phyloP scores from a whole-genome alignment of 92 coral and sea anemone species.

The Pocillopora meandrina region DNA sequence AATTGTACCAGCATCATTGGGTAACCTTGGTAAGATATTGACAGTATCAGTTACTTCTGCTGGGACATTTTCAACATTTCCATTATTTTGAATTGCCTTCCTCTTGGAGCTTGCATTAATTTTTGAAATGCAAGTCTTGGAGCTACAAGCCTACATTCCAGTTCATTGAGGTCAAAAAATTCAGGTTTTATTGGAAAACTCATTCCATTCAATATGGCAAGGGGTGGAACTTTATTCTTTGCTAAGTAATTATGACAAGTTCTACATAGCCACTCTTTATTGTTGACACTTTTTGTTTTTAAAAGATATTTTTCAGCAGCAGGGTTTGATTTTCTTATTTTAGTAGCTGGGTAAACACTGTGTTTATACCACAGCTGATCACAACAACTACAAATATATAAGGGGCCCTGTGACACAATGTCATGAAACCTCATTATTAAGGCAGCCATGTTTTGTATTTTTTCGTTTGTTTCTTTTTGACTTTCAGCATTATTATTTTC shows the following conservation, averaged over 20 bases:
- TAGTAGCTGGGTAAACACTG: slow-evolving; percentile 52
- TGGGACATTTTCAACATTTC: no score
- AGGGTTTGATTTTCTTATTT: slow-evolving; percentile 54
- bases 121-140: no score
- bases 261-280: slow-evolving; percentile 4
- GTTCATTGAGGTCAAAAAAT: slow-evolving; percentile 9
- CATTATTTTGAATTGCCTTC: no score
- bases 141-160: no score
- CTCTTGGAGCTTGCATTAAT: no score
- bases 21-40: no score
- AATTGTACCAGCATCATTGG: neutral
- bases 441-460: neutral
- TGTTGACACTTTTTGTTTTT: slow-evolving; percentile 47
- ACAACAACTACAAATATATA: slow-evolving; percentile 44
- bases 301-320: slow-evolving; percentile 48
- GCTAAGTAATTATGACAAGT: slow-evolving; percentile 41
- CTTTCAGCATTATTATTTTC: slow-evolving; percentile 13
- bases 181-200: slow-evolving; percentile 10
- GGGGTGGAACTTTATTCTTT: slow-evolving; percentile 50
- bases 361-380: slow-evolving; percentile 52
- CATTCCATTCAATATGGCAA: slow-evolving; percentile 51
- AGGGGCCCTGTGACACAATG: slow-evolving; percentile 41
- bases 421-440: slow-evolving; percentile 47
- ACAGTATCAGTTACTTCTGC: no score
- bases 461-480: slow-evolving; percentile 23